Evolutionary conservation across 2,888 invertebrate species (phyloP).

Genomic region (Drosophila melanosoma): DNA sequence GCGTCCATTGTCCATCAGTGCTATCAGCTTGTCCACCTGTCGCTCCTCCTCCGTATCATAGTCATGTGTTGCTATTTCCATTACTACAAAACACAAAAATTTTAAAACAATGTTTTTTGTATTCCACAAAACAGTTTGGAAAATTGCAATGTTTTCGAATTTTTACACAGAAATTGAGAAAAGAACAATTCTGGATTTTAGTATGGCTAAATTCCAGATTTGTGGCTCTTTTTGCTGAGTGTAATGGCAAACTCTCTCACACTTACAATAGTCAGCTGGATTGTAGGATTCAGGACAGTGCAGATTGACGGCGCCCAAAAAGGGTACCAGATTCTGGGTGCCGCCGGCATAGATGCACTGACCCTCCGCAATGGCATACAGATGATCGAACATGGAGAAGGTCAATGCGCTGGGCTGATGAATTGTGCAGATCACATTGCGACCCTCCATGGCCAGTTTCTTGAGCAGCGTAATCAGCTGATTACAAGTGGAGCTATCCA

Average conservation of each 20-base stretch:
- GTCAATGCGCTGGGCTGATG: slow-evolving; percentile 96
- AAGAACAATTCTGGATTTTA: background rate
- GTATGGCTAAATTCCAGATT: background rate
- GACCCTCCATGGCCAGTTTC: slow-evolving; percentile 92
- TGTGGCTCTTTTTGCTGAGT: background rate
- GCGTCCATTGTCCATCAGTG: slow-evolving; percentile 88
- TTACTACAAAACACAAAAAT: slow-evolving; percentile 86
- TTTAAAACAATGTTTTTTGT: background rate
- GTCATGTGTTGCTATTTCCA: slow-evolving; percentile 93
- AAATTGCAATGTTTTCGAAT: background rate
- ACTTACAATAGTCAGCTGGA: slow-evolving; percentile 95
- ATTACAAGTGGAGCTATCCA: slow-evolving; percentile 93
- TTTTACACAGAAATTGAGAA: too few relatives aligned
- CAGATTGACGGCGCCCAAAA: slow-evolving; percentile 89
- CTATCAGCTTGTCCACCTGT: slow-evolving; percentile 85
- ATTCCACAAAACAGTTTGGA: background rate
- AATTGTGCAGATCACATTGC: slow-evolving; percentile 94
- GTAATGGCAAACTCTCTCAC: background rate
- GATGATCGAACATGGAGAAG: slow-evolving; percentile 94
- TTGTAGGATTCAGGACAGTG: slow-evolving; percentile 95
- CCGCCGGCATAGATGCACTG: slow-evolving; percentile 93
- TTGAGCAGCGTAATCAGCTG: slow-evolving; percentile 93
- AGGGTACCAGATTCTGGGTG: slow-evolving; percentile 90
- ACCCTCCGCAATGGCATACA: slow-evolving; percentile 93
- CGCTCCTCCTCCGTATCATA: slow-evolving; percentile 87